phyloP scores from a whole-genome alignment of 2,888 invertebrate species.

The Ophraella communa region DNA sequence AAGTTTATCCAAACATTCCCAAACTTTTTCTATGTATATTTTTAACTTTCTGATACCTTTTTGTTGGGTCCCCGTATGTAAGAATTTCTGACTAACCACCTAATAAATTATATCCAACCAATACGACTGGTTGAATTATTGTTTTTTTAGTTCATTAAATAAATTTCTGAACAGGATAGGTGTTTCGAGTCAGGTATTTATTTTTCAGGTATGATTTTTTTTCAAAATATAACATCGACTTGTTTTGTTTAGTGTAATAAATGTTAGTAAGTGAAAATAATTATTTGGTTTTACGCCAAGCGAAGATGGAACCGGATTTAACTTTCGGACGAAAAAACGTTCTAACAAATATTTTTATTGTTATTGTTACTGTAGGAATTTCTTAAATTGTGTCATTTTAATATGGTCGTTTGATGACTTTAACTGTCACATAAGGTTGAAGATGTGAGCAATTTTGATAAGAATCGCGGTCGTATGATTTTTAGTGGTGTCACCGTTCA shows the following conservation, averaged over 20 bases:
- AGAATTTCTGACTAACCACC: neutral
- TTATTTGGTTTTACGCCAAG: conserved; percentile 41
- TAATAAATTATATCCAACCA: conserved; percentile 58
- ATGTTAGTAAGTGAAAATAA: conserved; percentile 49
- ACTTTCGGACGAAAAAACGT: too few species aligned
- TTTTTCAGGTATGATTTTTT: conserved; percentile 55
- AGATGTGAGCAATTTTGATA: conserved; percentile 32
- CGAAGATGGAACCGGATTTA: conserved; percentile 22
- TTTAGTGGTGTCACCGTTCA: conserved; percentile 27
- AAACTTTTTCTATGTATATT: too few species aligned
- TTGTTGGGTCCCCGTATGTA: neutral
- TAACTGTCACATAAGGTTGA: conserved; percentile 28
- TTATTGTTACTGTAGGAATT: conserved; percentile 3
- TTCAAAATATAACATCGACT: conserved; percentile 56
- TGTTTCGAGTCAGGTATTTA: conserved; percentile 55
- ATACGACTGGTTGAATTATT: conserved; percentile 58
- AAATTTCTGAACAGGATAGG: conserved; percentile 59
- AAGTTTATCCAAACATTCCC: too few species aligned
- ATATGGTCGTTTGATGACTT: conserved; percentile 33
- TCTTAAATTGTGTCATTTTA: conserved; percentile 10
- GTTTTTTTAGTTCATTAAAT: conserved; percentile 60
- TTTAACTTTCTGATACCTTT: too few species aligned
- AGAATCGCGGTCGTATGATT: conserved; percentile 27
- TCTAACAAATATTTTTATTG: neutral
- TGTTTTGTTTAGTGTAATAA: conserved; percentile 57